Evolutionary conservation across 2,888 invertebrate genomes (phyloP).

Genomic region (Chrysodeixis includens): DNA sequence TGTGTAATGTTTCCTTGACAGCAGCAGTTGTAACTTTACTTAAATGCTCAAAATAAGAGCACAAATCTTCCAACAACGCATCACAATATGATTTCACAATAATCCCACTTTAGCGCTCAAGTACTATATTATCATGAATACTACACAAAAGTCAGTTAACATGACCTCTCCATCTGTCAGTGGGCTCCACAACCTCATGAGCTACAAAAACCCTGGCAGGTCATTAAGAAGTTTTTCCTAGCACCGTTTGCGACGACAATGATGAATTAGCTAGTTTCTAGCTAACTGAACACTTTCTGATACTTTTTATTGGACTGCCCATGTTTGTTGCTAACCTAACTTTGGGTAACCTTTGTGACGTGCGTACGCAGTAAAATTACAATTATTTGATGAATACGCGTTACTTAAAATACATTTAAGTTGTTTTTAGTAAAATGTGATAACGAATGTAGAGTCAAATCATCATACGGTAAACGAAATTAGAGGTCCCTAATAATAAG

Average conservation of each 20-base stretch:
- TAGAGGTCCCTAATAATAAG: too few species aligned
- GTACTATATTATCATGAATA: constrained; percentile 21
- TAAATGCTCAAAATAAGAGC: too few species aligned
- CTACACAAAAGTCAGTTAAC: constrained; percentile 44
- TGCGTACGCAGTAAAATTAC: neutral
- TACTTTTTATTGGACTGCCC: constrained; percentile 53
- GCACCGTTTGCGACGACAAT: constrained; percentile 69
- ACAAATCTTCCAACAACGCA: too few species aligned
- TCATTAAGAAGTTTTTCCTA: constrained; percentile 74
- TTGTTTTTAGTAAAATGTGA: too few species aligned
- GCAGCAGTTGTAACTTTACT: too few species aligned
- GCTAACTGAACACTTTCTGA: constrained; percentile 47
- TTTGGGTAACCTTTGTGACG: constrained; percentile 10
- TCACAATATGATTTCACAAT: neutral
- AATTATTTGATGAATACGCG: neutral
- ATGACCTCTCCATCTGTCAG: constrained; percentile 40
- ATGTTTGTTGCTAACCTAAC: constrained; percentile 33
- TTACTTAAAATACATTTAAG: too few species aligned
- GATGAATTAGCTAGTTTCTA: constrained; percentile 67
- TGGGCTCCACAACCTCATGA: constrained; percentile 44
- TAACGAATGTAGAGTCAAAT: too few species aligned
- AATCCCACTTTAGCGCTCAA: neutral
- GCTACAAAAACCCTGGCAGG: constrained; percentile 65
- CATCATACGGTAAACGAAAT: too few species aligned
- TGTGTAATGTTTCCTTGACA: too few species aligned